Conservation (phyloP, 92 coral and sea anemone genomes). For the Zoanthus solanderi region DNA sequence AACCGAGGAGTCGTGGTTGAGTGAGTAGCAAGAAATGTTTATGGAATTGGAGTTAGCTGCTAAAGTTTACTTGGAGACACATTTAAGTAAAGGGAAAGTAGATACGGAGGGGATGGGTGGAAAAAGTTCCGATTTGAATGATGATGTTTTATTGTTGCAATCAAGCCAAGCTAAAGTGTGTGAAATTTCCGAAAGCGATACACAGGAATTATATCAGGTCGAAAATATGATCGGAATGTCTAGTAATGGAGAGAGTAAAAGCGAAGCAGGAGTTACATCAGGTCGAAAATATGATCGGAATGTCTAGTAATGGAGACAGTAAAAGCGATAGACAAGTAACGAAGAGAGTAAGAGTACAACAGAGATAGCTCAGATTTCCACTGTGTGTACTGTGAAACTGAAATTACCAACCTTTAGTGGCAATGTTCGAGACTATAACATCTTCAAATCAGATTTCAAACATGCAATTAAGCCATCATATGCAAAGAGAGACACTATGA, state of each 20-base stretch:
- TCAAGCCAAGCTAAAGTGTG: not conserved
- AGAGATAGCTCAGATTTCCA: no score
- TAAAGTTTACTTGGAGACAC: not conserved
- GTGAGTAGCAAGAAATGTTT: conserved; percentile 24
- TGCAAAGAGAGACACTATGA: conserved; percentile 57
- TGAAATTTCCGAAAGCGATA: not conserved
- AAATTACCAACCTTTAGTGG: conserved; percentile 30
- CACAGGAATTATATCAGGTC: not conserved
- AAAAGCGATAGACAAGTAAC: no score
- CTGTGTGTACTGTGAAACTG: no score
- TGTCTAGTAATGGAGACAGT: conserved; percentile 3
- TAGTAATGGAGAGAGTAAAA: conserved; percentile 3
- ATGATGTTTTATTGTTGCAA: not conserved
- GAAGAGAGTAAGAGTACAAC: not conserved
- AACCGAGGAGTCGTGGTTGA: not conserved
- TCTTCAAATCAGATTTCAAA: conserved; percentile 67
- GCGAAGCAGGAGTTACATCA: not conserved
- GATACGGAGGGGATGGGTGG: not conserved
- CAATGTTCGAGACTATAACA: conserved; percentile 59
- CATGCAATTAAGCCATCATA: conserved; percentile 60
- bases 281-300: not conserved
- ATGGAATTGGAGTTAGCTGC: conserved; percentile 34
- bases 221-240: no score
- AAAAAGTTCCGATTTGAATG: not conserved
- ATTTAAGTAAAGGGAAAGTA: no score